These are phyloP conservation scores for Temnothorax unifasciatus DNA, from an alignment of 2,888 invertebrate genomes.

Conservation along the genomic window DNA sequence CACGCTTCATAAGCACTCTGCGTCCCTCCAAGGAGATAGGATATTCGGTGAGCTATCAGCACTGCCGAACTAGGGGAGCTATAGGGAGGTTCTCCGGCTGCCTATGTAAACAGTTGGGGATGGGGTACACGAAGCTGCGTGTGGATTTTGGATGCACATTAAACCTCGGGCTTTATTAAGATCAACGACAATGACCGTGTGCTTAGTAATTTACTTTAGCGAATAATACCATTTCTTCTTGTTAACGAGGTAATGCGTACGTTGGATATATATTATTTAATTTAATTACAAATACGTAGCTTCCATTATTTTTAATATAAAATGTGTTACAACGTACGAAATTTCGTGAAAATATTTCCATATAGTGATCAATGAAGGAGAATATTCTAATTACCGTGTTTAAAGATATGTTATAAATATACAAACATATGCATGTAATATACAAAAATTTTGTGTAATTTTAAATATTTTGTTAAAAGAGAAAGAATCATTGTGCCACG, in stretches of 20 bases:
- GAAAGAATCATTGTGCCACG: not conserved
- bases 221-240: conserved; percentile 1
- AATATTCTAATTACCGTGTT: not conserved
- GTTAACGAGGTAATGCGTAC: not conserved
- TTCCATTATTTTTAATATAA: not conserved
- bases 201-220: not conserved
- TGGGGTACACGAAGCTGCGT: conserved; percentile 30
- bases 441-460: not conserved
- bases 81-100: conserved; percentile 61
- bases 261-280: not conserved
- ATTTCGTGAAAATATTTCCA: not conserved
- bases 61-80: conserved; percentile 70
- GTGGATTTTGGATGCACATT: conserved; percentile 36
- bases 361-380: not conserved
- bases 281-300: not conserved
- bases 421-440: not conserved
- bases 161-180: conserved; percentile 26
- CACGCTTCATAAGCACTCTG: conserved; percentile 45
- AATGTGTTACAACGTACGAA: not conserved
- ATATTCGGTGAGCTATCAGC: conserved; percentile 68
- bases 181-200: conserved; percentile 5
- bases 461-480: not conserved
- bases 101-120: conserved; percentile 61
- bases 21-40: conserved; percentile 46
- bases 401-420: not conserved